phyloP scores from a whole-genome alignment of 1,140 invertebrate genomes.

The Pseudomyrmex gracilis region DNA sequence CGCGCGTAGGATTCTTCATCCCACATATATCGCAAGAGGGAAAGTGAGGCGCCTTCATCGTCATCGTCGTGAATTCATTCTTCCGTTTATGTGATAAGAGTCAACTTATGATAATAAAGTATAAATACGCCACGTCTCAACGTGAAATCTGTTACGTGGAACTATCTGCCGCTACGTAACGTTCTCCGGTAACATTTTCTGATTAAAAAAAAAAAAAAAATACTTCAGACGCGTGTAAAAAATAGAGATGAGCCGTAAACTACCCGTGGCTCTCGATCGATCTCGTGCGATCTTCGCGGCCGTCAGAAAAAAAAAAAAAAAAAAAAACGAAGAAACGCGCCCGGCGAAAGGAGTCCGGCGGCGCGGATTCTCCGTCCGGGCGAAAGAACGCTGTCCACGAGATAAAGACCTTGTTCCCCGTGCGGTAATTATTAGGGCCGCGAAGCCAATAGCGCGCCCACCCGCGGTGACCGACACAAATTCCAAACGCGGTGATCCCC shows the following conservation, averaged over 20 bases:
- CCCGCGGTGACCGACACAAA: slow-evolving; percentile 81
- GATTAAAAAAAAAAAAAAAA: no score
- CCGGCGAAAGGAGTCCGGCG: slow-evolving; percentile 3
- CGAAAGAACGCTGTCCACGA: slow-evolving; percentile 47
- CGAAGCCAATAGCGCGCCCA: slow-evolving; percentile 75
- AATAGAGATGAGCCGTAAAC: background rate
- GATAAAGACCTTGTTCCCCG: slow-evolving; percentile 75
- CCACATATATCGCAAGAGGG: slow-evolving; percentile 17
- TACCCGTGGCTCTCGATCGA: background rate
- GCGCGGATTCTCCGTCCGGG: background rate
- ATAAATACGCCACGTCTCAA: background rate
- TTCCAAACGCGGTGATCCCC: slow-evolving; percentile 81
- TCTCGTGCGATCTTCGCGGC: background rate
- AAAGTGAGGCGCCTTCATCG: slow-evolving; percentile 39
- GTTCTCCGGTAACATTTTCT: no score
- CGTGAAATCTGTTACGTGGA: no score
- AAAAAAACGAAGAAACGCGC: background rate
- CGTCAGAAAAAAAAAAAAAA: background rate
- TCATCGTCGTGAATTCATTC: background rate
- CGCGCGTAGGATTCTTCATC: slow-evolving; percentile 44
- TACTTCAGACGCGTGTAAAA: no score
- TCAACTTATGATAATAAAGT: slow-evolving; percentile 15
- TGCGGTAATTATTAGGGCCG: slow-evolving; percentile 80
- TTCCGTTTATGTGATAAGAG: slow-evolving; percentile 18
- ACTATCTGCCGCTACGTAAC: no score